These are phyloP conservation scores for Daboia siamensis DNA, from an alignment of 2,113 vertebrate species.

Conservation along the genomic window DNA sequence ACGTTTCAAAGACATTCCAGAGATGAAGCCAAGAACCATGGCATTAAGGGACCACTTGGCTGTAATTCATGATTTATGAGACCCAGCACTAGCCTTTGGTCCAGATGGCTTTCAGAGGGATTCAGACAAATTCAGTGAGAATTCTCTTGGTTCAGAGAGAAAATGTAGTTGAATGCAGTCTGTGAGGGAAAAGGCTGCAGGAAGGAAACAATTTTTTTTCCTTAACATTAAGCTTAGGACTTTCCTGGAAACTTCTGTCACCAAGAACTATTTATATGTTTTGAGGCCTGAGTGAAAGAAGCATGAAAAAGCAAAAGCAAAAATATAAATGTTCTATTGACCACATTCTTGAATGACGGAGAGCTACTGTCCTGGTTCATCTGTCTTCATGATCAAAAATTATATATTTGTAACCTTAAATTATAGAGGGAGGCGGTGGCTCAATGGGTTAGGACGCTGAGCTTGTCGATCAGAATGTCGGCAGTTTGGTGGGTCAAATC, in stretches of 20 bases:
- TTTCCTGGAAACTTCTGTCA: neutral
- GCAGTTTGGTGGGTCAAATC: too few species aligned
- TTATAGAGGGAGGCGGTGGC: too few species aligned
- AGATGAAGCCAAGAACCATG: neutral
- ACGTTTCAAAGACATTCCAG: neutral
- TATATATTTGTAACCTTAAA: neutral
- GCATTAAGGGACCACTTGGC: neutral
- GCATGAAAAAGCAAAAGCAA: neutral
- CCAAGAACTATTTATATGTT: neutral
- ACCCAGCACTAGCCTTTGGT: neutral
- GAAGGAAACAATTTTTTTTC: neutral
- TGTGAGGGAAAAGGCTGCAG: neutral
- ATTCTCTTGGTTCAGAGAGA: neutral
- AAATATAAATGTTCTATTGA: neutral
- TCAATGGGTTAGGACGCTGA: too few species aligned
- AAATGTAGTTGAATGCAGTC: neutral
- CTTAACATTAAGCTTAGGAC: neutral
- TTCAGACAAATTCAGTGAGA: neutral
- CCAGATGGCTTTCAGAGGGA: neutral
- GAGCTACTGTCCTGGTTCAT: neutral
- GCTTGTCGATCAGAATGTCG: too few species aligned
- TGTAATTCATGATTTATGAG: neutral
- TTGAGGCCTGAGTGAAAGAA: neutral
- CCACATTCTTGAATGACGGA: neutral
- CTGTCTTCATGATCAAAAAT: neutral